These are phyloP conservation scores for Penaeus chinensis DNA, from an alignment of 1,140 invertebrate species.

Conservation along the genomic window DNA sequence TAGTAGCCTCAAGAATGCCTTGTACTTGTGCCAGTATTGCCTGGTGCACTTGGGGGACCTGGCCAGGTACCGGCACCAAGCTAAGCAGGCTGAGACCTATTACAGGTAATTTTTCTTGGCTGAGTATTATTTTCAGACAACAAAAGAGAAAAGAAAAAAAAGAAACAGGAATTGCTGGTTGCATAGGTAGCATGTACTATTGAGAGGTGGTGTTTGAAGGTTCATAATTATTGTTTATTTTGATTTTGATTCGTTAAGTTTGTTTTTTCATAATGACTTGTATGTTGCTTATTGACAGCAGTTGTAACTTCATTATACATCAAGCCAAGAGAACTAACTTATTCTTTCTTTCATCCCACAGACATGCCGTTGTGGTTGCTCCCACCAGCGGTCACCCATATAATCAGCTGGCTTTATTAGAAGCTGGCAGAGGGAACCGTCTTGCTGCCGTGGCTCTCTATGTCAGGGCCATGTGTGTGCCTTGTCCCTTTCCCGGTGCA, in stretches of 20 bases:
- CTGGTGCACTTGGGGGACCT: constrained; percentile 88
- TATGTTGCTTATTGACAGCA: too few relatives aligned
- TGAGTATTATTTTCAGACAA: too few relatives aligned
- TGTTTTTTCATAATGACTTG: too few relatives aligned
- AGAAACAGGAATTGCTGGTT: too few relatives aligned
- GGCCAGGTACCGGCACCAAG: constrained; percentile 84
- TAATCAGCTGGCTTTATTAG: constrained; percentile 85
- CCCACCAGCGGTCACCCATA: constrained; percentile 88
- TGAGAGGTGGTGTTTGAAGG: too few relatives aligned
- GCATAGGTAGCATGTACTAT: too few relatives aligned
- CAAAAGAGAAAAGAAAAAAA: too few relatives aligned
- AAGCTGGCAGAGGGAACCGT: constrained; percentile 83
- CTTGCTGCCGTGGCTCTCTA: constrained; percentile 87
- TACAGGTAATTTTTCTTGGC: constrained; percentile 73
- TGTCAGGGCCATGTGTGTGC: constrained; percentile 81
- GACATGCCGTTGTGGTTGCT: constrained; percentile 83
- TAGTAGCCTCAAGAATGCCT: constrained; percentile 56
- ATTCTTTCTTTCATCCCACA: constrained; percentile 65
- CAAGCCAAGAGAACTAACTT: too few relatives aligned
- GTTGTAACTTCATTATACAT: too few relatives aligned
- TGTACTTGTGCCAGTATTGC: constrained; percentile 86
- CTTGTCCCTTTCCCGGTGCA: constrained; percentile 85
- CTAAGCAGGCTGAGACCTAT: constrained; percentile 82
- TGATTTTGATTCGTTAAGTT: too few relatives aligned
- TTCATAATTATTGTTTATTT: too few relatives aligned